Evolutionary conservation across 1,140 invertebrate species (phyloP).

Genomic region (Drosophila arizonae): DNA sequence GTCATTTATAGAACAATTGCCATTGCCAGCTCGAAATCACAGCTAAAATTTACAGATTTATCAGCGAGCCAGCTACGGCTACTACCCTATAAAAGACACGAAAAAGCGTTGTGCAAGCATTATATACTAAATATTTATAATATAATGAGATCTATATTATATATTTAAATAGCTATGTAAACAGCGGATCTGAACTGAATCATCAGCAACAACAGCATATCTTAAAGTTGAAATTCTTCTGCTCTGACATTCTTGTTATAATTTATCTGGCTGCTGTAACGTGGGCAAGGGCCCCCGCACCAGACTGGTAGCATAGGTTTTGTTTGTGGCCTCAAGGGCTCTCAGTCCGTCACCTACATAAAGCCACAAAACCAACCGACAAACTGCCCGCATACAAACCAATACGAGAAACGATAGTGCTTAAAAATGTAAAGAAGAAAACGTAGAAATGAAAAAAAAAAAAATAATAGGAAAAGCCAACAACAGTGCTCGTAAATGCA

Average conservation of each 20-base stretch:
- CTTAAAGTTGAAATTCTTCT: not conserved
- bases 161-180: no score
- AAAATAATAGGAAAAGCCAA: conserved; percentile 23
- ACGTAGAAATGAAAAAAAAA: conserved; percentile 16
- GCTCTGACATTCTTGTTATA: not conserved
- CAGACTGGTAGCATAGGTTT: conserved; percentile 21
- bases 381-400: conserved; percentile 22
- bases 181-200: no score
- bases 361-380: conserved; percentile 40
- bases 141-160: no score
- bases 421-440: conserved; percentile 24
- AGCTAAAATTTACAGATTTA: conserved; percentile 31
- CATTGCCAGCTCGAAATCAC: conserved; percentile 44
- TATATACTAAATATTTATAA: no score
- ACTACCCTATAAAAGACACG: no score
- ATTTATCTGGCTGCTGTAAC: conserved; percentile 5
- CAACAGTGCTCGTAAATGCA: conserved; percentile 28
- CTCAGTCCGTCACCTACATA: conserved; percentile 44
- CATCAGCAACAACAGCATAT: not conserved
- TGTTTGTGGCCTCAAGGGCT: conserved; percentile 44
- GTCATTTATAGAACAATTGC: conserved; percentile 67
- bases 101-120: no score
- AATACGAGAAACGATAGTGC: conserved; percentile 25
- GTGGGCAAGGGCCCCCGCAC: not conserved
- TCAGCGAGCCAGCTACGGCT: not conserved